Base-by-base conservation (phyloP, 1,140 invertebrate genomes). In the Zaprionus taronus region DNA sequence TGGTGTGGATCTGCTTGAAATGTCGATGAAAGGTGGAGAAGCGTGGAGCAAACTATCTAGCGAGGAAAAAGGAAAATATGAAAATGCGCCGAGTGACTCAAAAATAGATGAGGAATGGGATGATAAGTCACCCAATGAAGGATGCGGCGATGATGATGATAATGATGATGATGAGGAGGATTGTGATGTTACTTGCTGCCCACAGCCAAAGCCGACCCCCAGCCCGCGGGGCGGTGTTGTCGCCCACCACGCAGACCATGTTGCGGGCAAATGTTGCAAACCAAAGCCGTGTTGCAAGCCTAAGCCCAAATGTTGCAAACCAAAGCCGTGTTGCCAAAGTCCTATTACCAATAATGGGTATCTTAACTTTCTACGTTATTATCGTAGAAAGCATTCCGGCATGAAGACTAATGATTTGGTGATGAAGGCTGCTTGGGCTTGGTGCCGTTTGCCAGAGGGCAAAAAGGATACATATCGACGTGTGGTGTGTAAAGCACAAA, bases 281-380 rank as follows among this genome's bases (percentile, higher is more conserved):
- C 24, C 34, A 2, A 17, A n/a, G n/a, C n/a, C n/a, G n/a, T n/a
- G 15, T 4, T 24, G 14, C 15, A 9, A 12, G 5, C 15, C 55
- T 1, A 31, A 24, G 7, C 58, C 58, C 1, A 69, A 20, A 14
- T 14, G 31, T 11, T n/a, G n/a, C n/a, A n/a, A n/a, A n/a, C n/a
- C n/a, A n/a, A n/a, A 55, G 12, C 36, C 28, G 0, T 14, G 28
- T 9, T 65, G 51, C 12, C 12, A n/a, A 12, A 41, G 57, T 1
- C 57, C 71, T 0, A 7, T 56, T 4, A 62, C n/a, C 1, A 63
- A 38, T 3, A 69, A 69, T 57, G 65, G 65, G 0, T 69, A 63
- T 24, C 28, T 69, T 0, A 69, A 74, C 12, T 70, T 74, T 34
- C 12, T 70, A 1, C 66, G 51, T 3, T 15, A n/a, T 2, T 74